phyloP scores from a whole-genome alignment of 2,113 vertebrate species.

The Sinocyclocheilus rhinocerous region DNA sequence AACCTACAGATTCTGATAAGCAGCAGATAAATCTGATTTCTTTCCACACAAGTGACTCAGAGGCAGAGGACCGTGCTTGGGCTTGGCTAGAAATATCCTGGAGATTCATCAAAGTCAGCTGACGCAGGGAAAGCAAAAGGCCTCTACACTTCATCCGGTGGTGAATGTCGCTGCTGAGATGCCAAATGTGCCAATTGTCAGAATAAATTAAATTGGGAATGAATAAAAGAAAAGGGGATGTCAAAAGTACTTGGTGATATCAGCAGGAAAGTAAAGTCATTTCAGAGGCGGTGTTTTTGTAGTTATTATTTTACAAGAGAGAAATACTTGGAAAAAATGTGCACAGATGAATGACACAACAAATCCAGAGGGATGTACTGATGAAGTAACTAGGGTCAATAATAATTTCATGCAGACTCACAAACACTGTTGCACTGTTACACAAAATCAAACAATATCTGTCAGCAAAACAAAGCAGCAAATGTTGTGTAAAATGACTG shows the following conservation, averaged over 20 bases:
- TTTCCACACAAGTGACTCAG: conserved; percentile 32
- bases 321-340: neutral
- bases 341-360: neutral
- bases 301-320: no score
- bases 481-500: neutral
- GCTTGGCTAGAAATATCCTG: neutral
- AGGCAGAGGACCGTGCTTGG: conserved; percentile 10
- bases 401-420: neutral
- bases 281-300: neutral
- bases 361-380: neutral
- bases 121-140: neutral
- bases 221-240: neutral
- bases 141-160: conserved; percentile 8
- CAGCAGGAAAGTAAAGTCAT: neutral
- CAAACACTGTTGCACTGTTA: neutral
- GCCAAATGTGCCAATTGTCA: neutral
- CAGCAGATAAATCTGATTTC: conserved; percentile 42
- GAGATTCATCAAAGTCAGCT: conserved; percentile 32
- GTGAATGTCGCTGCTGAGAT: conserved; percentile 12
- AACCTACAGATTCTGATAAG: conserved; percentile 21
- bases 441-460: neutral
- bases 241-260: neutral
- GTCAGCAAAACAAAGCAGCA: conserved; percentile 8
- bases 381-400: neutral
- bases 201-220: neutral